Evolutionary conservation across 2,797 vertebrate species (phyloP).

Genomic region (Knipowitschia caucasica): DNA sequence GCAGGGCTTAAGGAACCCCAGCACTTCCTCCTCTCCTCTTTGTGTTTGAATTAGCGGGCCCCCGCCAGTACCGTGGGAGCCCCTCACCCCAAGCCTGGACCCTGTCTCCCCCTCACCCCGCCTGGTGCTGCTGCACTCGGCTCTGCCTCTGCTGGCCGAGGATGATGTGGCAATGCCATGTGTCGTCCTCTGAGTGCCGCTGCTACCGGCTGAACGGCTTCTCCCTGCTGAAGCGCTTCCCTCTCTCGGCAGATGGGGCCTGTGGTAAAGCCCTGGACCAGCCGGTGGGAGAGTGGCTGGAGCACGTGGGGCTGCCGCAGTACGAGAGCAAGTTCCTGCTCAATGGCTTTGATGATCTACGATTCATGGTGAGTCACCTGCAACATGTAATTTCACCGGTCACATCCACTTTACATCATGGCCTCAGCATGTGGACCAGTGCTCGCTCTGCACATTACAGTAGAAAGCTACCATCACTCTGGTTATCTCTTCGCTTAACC

Average conservation of each 20-base stretch:
- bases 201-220: conserved; percentile 97
- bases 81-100: conserved; percentile 70
- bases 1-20: conserved; percentile 58
- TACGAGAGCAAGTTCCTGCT: conserved; percentile 97
- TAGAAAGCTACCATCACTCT: background rate
- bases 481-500: conserved; percentile 40
- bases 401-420: conserved; percentile 51
- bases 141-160: conserved; percentile 80
- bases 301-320: conserved; percentile 92
- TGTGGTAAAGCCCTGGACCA: conserved; percentile 85
- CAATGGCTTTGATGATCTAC: conserved; percentile 97
- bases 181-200: conserved; percentile 99
- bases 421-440: conserved; percentile 43
- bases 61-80: conserved; percentile 67
- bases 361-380: conserved; percentile 92
- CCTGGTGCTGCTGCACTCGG: conserved; percentile 78
- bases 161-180: conserved; percentile 99
- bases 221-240: conserved; percentile 93
- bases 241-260: conserved; percentile 88
- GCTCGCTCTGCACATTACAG: conserved; percentile 19
- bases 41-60: conserved; percentile 65
- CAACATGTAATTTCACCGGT: conserved; percentile 47
- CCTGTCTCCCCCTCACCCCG: conserved; percentile 72
- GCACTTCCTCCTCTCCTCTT: conserved; percentile 58
- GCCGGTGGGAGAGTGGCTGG: conserved; percentile 98